A percentile compares a stretch with the other conserved stretches of the same genome.
phyloP scores from a whole-genome alignment of 1,140 invertebrate genomes.

The Lethocerus indicus region DNA sequence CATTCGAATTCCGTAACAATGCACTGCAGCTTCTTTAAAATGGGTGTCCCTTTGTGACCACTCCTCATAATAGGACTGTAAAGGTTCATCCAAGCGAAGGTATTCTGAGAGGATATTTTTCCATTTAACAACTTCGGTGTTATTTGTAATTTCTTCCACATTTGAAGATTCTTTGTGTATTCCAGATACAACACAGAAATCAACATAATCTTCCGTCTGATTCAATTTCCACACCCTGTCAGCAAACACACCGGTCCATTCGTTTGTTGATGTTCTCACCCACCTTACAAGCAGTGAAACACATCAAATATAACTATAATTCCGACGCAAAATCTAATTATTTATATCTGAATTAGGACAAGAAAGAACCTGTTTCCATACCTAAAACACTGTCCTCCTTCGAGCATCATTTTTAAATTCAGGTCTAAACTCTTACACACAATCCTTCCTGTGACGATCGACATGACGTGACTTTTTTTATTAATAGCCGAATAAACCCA shows the following conservation, averaged over 20 bases:
- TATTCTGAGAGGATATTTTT: conserved; percentile 39
- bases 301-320: too few species aligned
- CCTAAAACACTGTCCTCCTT: too few species aligned
- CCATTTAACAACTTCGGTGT: conserved; percentile 22
- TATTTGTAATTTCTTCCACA: conserved; percentile 14
- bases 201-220: conserved; percentile 40
- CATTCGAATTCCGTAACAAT: conserved; percentile 73
- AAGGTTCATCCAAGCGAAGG: conserved; percentile 49
- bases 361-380: too few species aligned
- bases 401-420: too few species aligned
- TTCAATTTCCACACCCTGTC: conserved; percentile 54
- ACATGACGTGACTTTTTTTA: too few species aligned
- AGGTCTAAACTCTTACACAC: too few species aligned
- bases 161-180: conserved; percentile 15
- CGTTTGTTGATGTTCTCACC: conserved; percentile 30
- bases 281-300: too few species aligned
- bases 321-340: too few species aligned
- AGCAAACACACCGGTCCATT: conserved; percentile 58
- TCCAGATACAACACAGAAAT: conserved; percentile 27
- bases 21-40: conserved; percentile 46
- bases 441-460: too few species aligned
- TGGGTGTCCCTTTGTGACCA: conserved; percentile 59
- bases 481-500: too few species aligned
- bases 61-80: conserved; percentile 46
- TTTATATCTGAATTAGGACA: too few species aligned